Base-by-base conservation (phyloP, 2,888 invertebrate species). In the Hipparchia sbordonii region DNA sequence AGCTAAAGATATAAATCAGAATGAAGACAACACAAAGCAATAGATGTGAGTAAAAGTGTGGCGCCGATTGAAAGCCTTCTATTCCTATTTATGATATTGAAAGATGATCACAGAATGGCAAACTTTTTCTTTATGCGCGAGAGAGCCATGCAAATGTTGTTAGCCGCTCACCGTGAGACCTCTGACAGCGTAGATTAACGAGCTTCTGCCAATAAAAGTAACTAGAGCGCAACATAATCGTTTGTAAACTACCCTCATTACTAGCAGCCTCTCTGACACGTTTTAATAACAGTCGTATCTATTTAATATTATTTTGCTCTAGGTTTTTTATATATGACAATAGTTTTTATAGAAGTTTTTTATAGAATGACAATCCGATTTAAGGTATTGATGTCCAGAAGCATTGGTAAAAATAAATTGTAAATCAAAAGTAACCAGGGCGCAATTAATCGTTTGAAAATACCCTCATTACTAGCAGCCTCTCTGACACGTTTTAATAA, bases 11-110 rank as follows among this genome's bases (percentile, higher is more conserved):
- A 88, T 85, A 85, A 87, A 89, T 89, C 86, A 84, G 84, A 85
- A 83, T 76, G 81, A 81, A 85, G 84, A 82, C 82, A 84, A 83
- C 84, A 79, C 69, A 69, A 69, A 61, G 61, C 70, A 84, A 85
- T 85, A 82, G 82, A 84, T 85, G 85, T 82, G 81, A 89, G 89
- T 89, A 90, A 90, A 91, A 92, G 91, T 89, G 89, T 88, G 87
- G 89, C 87, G 88, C 83, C 80, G 84, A 88, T 88, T 84, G 87
- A 87, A 85, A 87, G 85, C 82, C 81, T 69, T 80, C 84, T 80
- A 84, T 82, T 84, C 85, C 84, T 86, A 84, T 88, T 88, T 87
- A 63, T 67, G 62, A 70, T 70, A 67, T 70, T 70, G 67, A 70
- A 70, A 66, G 67, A 67, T 73, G 85, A 85, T 83, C 85, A 84